Base-by-base conservation (phyloP, 2,113 vertebrate genomes). In the Ciconia maguari region DNA sequence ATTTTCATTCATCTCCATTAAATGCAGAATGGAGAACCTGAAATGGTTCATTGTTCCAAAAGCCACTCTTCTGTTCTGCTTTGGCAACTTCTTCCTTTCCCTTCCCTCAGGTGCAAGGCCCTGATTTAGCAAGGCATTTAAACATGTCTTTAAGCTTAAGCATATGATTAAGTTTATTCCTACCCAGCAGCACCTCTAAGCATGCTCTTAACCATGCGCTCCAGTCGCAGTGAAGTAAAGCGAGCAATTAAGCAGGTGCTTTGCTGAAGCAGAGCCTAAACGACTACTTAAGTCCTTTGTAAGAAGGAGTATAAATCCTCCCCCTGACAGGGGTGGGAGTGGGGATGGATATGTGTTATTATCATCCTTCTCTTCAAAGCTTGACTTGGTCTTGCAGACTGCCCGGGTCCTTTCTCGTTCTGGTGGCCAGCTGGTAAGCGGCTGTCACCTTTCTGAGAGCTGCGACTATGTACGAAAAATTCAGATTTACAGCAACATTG, bases 201-300 rank as follows among this genome's bases (percentile, higher is more conserved):
- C 13, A 1, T 49, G 30, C 69, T 72, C 58, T 90, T 85, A 72
- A 61, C 70, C 6, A 0, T 13, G 58, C 1, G 2, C 49, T 76
- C 36, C 48, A 60, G 48, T 74, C 3, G 0, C 29, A 17, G 24
- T 46, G 55, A 94, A 93, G 87, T 46, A 83, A 89, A 90, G 32
- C 0, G 0, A 80, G 85, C 68, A 90, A 83, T 90, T 92, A 95
- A 93, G 96, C 88, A 93, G 92, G 90, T 94, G 83, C 29, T 88
- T 94, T 86, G 83, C 93, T 62, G 42, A 86, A 94, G 78, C 76
- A 74, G 71, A 90, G 65, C 68, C 92, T 97, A 89, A 96, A 96
- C 44, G 11, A 92, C 94, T 75, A 30, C 77, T 94, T 82, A 79
- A 94, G 60, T 71, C 65, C 87, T 93, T 92, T 94, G 76, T 90